Base-by-base conservation (phyloP, 2,797 vertebrate species). In the Vultur gryphus region DNA sequence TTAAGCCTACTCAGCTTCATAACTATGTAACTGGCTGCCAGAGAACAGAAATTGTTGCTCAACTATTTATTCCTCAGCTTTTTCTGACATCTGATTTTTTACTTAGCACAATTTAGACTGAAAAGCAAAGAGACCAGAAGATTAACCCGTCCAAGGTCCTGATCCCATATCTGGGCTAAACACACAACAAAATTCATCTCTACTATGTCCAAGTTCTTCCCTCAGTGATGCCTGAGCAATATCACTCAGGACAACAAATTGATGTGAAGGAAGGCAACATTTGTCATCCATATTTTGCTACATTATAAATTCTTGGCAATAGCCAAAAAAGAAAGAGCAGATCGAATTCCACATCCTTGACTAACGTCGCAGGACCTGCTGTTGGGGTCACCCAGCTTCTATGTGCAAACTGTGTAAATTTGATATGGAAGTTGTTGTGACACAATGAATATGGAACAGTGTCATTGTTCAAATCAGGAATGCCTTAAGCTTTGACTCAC, bases 361-460 rank as follows among this genome's bases (percentile, higher is more conserved):
- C 39, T 46, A 52, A 64, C 61, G 91, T 86, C 80, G 39, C 21
- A 64, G 54, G 18, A 86, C 23, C 31, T 83, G 49, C 20, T 91
- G 37, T 58, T 66, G 35, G 6, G 23, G n/a, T 84, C 73, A 84
- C 21, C 4, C 23, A 69, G 33, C 37, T 70, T 92, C 77, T 43
- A 5, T 31, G 39, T 49, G 52, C 17, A 61, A 87, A 89, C 61
- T 65, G 4, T 29, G 61, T 29, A 73, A 80, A 92, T 86, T 76
- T 94, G 17, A 81, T 55, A 54, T 51, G 35, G 21, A 94, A 95
- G 65, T 58, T 96, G 70, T 82, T 90, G 58, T 96, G 93, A 87
- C 78, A 82, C 58, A 77, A 76, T 76, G 55, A 91, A 89, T 87
- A 89, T 85, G 84, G 86, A 96, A 93, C 29, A 67, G 65, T 66